These are phyloP conservation scores for Origma solitaria DNA, from an alignment of 2,113 vertebrate genomes.

Conservation along the genomic window DNA sequence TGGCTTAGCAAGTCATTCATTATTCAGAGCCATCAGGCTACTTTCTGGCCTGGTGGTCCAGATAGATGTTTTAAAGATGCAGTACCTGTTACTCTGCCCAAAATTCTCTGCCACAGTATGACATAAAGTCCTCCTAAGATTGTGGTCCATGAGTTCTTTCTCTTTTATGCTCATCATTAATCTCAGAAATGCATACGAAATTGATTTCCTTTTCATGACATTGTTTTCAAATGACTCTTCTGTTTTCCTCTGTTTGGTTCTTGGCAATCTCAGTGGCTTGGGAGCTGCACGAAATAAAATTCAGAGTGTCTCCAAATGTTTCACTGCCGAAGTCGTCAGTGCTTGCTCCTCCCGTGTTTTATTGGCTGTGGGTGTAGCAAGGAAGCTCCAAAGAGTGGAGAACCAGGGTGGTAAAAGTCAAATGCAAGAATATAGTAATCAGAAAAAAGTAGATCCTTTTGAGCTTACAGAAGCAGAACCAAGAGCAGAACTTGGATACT, in stretches of 20 bases:
- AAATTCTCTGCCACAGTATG: background rate
- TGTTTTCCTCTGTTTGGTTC: conserved; percentile 38
- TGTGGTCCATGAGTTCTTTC: background rate
- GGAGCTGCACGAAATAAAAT: conserved; percentile 17
- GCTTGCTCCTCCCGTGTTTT: background rate
- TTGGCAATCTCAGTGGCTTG: conserved; percentile 32
- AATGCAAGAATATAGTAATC: background rate
- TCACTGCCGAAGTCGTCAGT: background rate
- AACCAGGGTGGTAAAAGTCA: background rate
- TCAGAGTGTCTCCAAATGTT: conserved; percentile 36
- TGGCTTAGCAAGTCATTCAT: background rate
- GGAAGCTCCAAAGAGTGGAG: background rate
- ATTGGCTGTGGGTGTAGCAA: background rate
- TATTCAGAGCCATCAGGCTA: background rate
- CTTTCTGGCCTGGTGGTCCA: background rate
- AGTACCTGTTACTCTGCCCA: background rate
- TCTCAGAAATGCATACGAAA: conserved; percentile 39
- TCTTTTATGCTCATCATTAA: background rate
- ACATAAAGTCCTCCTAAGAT: background rate
- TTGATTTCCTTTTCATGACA: conserved; percentile 37
- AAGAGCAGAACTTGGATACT: background rate
- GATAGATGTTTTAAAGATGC: background rate
- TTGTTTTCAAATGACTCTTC: conserved; percentile 55
- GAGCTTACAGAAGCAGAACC: background rate
- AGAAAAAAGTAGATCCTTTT: background rate